phyloP scores from a whole-genome alignment of 2,113 vertebrate species.

The Oncorhynchus masou region DNA sequence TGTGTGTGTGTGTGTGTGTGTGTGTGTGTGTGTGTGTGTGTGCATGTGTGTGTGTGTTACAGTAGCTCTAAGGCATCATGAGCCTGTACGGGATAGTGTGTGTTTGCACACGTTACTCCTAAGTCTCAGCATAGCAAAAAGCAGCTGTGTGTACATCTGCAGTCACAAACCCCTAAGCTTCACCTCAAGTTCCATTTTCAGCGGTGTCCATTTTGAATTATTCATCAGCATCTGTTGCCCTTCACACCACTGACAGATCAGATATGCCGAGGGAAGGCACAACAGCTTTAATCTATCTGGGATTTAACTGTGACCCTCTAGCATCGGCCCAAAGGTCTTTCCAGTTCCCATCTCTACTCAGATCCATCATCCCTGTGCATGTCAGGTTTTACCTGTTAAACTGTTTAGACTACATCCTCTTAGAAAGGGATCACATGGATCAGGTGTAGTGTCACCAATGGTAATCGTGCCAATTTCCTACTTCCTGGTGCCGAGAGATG shows the following conservation, averaged over 20 bases:
- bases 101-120: background rate
- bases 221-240: too few relatives aligned
- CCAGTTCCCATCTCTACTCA: slow-evolving; percentile 22
- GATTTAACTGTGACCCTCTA: too few relatives aligned
- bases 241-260: too few relatives aligned
- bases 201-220: too few relatives aligned
- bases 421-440: slow-evolving; percentile 29
- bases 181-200: slow-evolving; percentile 9
- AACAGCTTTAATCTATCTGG: too few relatives aligned
- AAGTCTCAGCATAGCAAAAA: background rate
- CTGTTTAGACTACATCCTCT: slow-evolving; percentile 57
- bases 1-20: background rate
- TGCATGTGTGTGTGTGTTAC: background rate
- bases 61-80: too few relatives aligned
- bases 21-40: background rate
- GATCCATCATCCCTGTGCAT: slow-evolving; percentile 55
- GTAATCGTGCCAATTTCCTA: slow-evolving; percentile 53
- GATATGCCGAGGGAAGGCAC: too few relatives aligned
- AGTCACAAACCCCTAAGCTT: slow-evolving; percentile 1
- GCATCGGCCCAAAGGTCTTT: too few relatives aligned
- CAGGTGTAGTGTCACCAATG: slow-evolving; percentile 59
- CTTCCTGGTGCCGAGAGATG: slow-evolving; percentile 40
- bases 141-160: background rate
- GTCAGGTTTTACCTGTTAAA: slow-evolving; percentile 43
- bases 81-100: too few relatives aligned